phyloP scores from a whole-genome alignment of 1,140 invertebrate genomes.

The Anadara kagoshimensis region DNA sequence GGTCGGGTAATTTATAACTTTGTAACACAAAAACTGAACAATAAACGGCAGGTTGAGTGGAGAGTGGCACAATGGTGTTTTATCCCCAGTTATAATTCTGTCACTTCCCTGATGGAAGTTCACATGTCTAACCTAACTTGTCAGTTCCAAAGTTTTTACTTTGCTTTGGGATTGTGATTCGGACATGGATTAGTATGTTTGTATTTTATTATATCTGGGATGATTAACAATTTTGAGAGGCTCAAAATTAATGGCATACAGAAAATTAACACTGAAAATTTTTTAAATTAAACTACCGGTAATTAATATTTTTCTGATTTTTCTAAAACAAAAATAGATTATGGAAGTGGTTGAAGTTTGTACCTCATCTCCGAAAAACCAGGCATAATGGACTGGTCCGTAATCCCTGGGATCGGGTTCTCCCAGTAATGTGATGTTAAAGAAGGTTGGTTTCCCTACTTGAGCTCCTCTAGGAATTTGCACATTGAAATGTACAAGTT shows the following conservation, averaged over 20 bases:
- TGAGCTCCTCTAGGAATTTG: conserved; percentile 36
- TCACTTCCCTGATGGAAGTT: too few species aligned
- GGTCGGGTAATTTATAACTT: not conserved
- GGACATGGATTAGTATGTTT: too few species aligned
- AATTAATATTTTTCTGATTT: not conserved
- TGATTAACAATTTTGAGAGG: not conserved
- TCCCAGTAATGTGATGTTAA: conserved; percentile 26
- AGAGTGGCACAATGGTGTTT: not conserved
- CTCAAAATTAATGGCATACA: not conserved
- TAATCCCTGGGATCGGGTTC: conserved; percentile 10
- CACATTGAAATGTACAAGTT: conserved; percentile 24
- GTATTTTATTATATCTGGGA: too few species aligned
- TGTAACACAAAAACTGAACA: not conserved
- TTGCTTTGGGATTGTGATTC: too few species aligned
- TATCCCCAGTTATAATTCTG: not conserved
- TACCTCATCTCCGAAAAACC: conserved; percentile 47
- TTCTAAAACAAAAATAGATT: not conserved
- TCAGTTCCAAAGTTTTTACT: too few species aligned
- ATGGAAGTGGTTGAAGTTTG: not conserved
- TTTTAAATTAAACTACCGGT: not conserved
- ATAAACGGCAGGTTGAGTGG: not conserved
- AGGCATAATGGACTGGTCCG: conserved; percentile 47
- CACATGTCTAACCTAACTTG: too few species aligned
- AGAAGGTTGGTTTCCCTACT: conserved; percentile 13
- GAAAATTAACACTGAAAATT: not conserved